A percentile compares a stretch with the other conserved stretches of the same genome.
phyloP scores from a whole-genome alignment of 2,888 invertebrate genomes.

The Melikaiella ostensackeni region DNA sequence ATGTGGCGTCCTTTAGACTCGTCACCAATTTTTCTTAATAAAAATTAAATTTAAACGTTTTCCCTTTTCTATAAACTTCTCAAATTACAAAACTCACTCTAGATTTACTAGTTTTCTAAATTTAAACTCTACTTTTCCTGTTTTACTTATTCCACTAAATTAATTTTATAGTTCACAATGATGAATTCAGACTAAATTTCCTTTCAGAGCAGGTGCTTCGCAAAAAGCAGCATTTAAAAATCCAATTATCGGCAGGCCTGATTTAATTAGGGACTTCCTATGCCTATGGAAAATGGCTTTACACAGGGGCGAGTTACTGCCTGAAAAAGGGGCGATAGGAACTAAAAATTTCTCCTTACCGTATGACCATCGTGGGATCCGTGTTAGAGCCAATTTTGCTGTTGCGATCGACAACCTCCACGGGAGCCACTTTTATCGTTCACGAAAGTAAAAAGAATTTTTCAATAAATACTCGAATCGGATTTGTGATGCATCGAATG shows the following conservation, averaged over 20 bases:
- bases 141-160: neutral
- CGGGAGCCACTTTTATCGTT: slow-evolving; percentile 65
- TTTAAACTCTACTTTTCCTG: neutral
- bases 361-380: slow-evolving; percentile 75
- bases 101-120: neutral
- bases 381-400: slow-evolving; percentile 73
- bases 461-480: slow-evolving; percentile 36
- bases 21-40: neutral
- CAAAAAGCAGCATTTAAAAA: neutral
- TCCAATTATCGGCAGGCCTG: slow-evolving; percentile 8
- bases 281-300: neutral
- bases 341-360: slow-evolving; percentile 60
- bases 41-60: slow-evolving; percentile 14
- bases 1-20: slow-evolving; percentile 13
- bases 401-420: slow-evolving; percentile 66
- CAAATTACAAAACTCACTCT: neutral
- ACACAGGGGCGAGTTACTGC: neutral
- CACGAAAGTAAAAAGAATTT: slow-evolving; percentile 32
- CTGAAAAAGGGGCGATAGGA: slow-evolving; percentile 8
- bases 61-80: neutral
- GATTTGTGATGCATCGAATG: slow-evolving; percentile 20
- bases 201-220: slow-evolving; percentile 14
- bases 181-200: slow-evolving; percentile 2
- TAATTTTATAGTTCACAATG: neutral
- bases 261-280: slow-evolving; percentile 21